Conservation (phyloP, 2,113 vertebrate species). For the Rhegmatorhina hoffmannsi region DNA sequence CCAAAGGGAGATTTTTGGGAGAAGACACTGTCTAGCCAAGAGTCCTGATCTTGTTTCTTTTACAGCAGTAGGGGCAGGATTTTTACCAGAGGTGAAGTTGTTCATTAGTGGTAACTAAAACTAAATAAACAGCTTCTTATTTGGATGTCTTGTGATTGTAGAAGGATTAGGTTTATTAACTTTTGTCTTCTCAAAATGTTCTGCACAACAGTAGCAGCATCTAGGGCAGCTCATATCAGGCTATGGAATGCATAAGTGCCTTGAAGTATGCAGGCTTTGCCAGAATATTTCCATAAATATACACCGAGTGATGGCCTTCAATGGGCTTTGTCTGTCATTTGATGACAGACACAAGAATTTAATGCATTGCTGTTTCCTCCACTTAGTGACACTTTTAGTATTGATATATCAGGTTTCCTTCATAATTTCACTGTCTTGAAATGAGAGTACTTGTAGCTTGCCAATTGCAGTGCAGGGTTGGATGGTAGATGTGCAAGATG, state of each 20-base stretch:
- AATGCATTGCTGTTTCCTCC: background rate
- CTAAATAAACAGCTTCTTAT: background rate
- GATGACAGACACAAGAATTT: background rate
- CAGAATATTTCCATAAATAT: background rate
- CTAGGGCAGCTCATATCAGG: background rate
- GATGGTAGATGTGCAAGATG: background rate
- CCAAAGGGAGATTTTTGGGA: background rate
- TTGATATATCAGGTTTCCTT: background rate
- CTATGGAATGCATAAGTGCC: background rate
- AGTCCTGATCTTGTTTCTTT: background rate
- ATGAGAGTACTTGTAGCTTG: background rate
- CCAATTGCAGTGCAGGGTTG: background rate
- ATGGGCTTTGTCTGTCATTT: background rate
- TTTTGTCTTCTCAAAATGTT: background rate
- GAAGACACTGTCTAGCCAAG: background rate
- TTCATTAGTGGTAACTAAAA: background rate
- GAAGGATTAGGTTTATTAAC: background rate
- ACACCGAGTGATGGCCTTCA: background rate
- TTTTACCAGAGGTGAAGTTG: background rate
- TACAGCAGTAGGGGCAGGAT: background rate
- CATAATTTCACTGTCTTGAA: background rate
- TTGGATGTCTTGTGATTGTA: background rate
- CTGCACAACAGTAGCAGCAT: rapidly evolving
- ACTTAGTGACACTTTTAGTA: background rate
- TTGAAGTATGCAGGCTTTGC: background rate